phyloP scores from a whole-genome alignment of 2,797 vertebrate genomes.

The Dicrostonyx torquatus region DNA sequence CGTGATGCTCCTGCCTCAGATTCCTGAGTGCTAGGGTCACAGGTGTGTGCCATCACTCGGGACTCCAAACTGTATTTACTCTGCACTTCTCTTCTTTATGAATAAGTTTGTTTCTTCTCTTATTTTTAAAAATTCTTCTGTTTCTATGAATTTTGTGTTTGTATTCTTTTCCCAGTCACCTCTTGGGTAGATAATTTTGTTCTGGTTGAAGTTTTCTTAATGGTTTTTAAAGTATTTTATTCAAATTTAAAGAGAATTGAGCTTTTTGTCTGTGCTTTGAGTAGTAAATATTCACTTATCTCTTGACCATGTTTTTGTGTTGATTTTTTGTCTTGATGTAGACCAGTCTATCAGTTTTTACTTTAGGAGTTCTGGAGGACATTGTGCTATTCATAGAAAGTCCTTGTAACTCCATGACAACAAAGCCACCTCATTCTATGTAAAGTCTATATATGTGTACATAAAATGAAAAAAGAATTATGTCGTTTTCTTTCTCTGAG shows the following conservation, averaged over 20 bases:
- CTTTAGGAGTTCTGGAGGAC: constrained; percentile 10
- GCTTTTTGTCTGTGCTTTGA: constrained; percentile 10
- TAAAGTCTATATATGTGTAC: neutral
- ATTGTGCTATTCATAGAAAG: neutral
- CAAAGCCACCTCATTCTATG: neutral
- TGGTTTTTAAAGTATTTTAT: neutral
- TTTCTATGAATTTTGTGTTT: neutral
- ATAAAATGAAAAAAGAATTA: neutral
- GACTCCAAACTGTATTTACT: neutral
- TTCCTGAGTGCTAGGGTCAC: neutral
- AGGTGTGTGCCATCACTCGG: too few relatives aligned
- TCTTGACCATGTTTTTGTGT: neutral
- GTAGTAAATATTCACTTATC: constrained; percentile 48
- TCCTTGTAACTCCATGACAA: neutral
- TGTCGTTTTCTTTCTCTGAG: neutral
- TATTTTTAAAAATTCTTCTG: constrained; percentile 4
- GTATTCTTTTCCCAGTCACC: neutral
- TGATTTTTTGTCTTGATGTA: neutral
- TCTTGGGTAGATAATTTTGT: neutral
- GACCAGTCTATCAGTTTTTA: neutral
- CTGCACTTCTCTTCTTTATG: neutral
- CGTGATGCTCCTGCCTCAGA: neutral
- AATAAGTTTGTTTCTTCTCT: neutral
- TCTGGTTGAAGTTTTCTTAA: constrained; percentile 34
- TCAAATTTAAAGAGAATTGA: constrained; percentile 18